Conservation (phyloP, 2,888 invertebrate species). For the Acronicta psi region DNA sequence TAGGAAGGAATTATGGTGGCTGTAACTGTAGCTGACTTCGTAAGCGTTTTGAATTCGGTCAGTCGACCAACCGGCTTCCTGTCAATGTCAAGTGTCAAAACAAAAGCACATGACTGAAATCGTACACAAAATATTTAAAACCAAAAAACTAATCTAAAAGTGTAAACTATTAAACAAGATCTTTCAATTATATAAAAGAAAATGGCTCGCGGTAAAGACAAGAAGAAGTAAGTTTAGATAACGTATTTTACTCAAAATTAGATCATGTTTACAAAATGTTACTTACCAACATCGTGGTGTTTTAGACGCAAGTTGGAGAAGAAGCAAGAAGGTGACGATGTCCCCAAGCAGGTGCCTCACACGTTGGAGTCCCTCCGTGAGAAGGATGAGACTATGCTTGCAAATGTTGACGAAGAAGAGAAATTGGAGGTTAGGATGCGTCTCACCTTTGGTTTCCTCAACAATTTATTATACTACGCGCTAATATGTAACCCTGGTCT, state of each 20-base stretch:
- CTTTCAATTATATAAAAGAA: slow-evolving; percentile 15
- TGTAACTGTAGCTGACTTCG: not conserved
- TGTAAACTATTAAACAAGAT: not conserved
- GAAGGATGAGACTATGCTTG: slow-evolving; percentile 96
- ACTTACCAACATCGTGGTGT: slow-evolving; percentile 34
- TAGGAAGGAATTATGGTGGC: too few species aligned
- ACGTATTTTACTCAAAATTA: slow-evolving; percentile 31
- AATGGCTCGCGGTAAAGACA: slow-evolving; percentile 86
- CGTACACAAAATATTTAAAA: not conserved
- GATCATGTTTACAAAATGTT: slow-evolving; percentile 29
- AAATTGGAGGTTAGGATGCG: slow-evolving; percentile 90
- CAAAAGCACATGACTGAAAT: not conserved
- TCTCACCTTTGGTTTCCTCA: slow-evolving; percentile 10
- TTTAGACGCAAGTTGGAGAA: slow-evolving; percentile 84
- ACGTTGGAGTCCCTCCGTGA: slow-evolving; percentile 98
- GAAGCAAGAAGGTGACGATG: slow-evolving; percentile 85
- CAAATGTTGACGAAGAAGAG: slow-evolving; percentile 93
- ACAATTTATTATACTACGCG: too few species aligned
- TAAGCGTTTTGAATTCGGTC: not conserved
- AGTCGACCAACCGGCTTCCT: not conserved
- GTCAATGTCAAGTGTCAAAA: not conserved
- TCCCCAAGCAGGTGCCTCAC: slow-evolving; percentile 91
- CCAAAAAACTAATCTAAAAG: not conserved
- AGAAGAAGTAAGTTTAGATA: slow-evolving; percentile 83
- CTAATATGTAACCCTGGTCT: too few species aligned